phyloP scores from a whole-genome alignment of 37 sponge, comb jelly and placozoan species.

The Hexactinellida sp. region DNA sequence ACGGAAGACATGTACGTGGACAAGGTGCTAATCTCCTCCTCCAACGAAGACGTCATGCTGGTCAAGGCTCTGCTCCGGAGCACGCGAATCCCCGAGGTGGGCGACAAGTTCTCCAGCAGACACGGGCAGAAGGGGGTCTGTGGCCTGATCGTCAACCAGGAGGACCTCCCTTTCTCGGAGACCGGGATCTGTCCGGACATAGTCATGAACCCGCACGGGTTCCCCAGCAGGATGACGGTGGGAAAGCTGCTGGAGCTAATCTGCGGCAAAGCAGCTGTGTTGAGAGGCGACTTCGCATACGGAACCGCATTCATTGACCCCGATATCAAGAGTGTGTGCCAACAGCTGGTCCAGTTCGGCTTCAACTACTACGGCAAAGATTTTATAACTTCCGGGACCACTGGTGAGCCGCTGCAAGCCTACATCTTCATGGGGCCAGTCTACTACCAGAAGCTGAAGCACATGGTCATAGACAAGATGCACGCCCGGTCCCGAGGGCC shows the following conservation, averaged over 20 bases:
- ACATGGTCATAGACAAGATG: constrained; percentile 99
- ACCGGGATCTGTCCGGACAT: constrained; percentile 81
- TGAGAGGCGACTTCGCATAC: constrained; percentile 79
- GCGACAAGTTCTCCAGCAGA: constrained; percentile 98
- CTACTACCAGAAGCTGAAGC: constrained; percentile 99
- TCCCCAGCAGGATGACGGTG: constrained; percentile 97
- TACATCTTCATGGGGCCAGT: constrained; percentile 96
- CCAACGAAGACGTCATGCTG: constrained; percentile 62
- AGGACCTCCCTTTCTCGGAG: constrained; percentile 95
- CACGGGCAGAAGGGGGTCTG: constrained; percentile 99
- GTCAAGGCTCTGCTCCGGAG: constrained; percentile 77
- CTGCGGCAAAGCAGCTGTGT: constrained; percentile 82
- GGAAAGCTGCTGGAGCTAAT: constrained; percentile 94
- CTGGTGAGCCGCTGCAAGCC: constrained; percentile 79
- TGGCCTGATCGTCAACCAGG: constrained; percentile 85
- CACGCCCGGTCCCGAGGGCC: constrained; percentile 94
- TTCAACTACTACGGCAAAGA: constrained; percentile 97
- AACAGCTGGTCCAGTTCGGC: constrained; percentile 60
- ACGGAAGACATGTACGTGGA: constrained; percentile 59
- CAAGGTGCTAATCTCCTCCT: constrained; percentile 78
- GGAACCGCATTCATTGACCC: constrained; percentile 90
- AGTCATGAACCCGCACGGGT: constrained; percentile 99
- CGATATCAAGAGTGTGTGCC: constrained; percentile 59
- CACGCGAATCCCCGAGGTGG: constrained; percentile 84
- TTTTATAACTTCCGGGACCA: constrained; percentile 86